phyloP scores from a whole-genome alignment of 2,888 invertebrate genomes.

The Lottia scabra region DNA sequence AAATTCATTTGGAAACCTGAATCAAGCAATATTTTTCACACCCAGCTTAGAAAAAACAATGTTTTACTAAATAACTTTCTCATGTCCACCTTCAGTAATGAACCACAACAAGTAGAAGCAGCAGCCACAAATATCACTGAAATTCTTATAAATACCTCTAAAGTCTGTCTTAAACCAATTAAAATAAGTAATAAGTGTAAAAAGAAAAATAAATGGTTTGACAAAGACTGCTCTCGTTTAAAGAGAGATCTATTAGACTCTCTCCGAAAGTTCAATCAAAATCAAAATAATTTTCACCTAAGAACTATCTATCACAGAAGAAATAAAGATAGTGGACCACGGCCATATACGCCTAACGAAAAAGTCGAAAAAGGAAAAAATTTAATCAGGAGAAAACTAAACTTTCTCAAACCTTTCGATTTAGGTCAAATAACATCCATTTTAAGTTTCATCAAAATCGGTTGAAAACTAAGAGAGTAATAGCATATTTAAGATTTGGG shows the following conservation, averaged over 20 bases:
- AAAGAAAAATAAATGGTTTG: conserved; percentile 1
- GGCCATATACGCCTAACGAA: too few relatives aligned
- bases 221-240: neutral
- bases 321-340: too few relatives aligned
- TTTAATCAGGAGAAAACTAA: too few relatives aligned
- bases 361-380: too few relatives aligned
- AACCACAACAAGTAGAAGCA: neutral
- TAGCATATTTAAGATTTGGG: too few relatives aligned
- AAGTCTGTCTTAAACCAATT: neutral
- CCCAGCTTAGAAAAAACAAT: neutral
- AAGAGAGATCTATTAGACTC: neutral
- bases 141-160: neutral
- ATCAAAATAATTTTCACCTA: neutral
- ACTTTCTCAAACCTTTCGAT: too few relatives aligned
- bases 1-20: conserved; percentile 6
- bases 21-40: too few relatives aligned
- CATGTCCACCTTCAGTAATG: neutral
- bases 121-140: neutral
- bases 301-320: neutral
- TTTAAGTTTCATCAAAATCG: too few relatives aligned
- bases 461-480: too few relatives aligned
- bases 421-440: too few relatives aligned
- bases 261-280: neutral
- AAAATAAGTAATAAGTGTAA: neutral
- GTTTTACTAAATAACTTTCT: neutral